Evolutionary conservation across 2,113 vertebrate species (phyloP).

Genomic region (Hippocampus abdominalis): DNA sequence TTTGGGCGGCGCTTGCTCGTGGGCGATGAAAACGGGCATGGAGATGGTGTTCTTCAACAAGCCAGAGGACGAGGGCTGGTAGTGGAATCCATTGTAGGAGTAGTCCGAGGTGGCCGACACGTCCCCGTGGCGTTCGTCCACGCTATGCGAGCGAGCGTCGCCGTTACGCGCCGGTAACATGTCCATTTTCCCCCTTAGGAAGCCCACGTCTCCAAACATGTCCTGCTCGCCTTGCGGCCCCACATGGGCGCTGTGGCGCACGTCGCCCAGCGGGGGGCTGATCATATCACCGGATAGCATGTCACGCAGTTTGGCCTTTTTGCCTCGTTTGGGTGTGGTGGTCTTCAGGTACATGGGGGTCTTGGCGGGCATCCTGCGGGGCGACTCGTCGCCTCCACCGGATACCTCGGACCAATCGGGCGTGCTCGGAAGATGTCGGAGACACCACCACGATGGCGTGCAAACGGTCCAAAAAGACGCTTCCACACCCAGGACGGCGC

Average conservation of each 20-base stretch:
- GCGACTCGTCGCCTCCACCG: constrained; percentile 2
- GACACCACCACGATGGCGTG: background rate
- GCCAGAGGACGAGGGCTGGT: constrained; percentile 39
- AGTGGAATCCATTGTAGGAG: constrained; percentile 47
- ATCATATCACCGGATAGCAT: constrained; percentile 81
- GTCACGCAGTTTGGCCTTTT: constrained; percentile 73
- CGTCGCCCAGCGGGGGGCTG: constrained; percentile 79
- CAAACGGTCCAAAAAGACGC: background rate
- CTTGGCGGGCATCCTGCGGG: constrained; percentile 76
- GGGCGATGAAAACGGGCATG: constrained; percentile 71
- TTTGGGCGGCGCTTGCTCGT: constrained; percentile 77
- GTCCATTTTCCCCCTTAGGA: constrained; percentile 76
- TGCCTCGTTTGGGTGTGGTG: constrained; percentile 74
- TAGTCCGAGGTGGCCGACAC: constrained; percentile 11
- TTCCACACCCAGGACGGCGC: constrained; percentile 9
- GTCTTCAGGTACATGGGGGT: constrained; percentile 81
- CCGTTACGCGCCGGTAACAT: constrained; percentile 67
- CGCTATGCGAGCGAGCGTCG: constrained; percentile 50
- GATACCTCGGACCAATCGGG: background rate
- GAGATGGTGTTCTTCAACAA: constrained; percentile 75
- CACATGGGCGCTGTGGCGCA: constrained; percentile 80
- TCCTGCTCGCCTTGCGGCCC: constrained; percentile 71
- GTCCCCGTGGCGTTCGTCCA: constrained; percentile 44
- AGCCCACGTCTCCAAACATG: constrained; percentile 81
- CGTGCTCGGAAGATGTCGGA: background rate